A percentile compares a stretch with the other conserved stretches of the same genome.
Evolutionary conservation across 2,888 invertebrate genomes (phyloP).

Genomic region (Antheraea yamamai): DNA sequence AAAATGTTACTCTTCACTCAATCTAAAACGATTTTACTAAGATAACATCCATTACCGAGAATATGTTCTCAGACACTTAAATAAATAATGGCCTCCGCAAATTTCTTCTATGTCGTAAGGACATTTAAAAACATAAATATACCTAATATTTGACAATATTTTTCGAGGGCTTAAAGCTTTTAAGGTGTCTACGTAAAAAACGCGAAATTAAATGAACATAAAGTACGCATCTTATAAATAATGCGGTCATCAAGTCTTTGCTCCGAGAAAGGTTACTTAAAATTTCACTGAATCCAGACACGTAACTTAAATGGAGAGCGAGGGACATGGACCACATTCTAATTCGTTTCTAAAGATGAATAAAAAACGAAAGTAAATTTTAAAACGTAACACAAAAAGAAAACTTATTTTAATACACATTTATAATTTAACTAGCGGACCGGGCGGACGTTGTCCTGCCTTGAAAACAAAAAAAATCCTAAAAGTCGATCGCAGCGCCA

Average conservation of each 20-base stretch:
- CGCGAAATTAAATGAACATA: conserved; percentile 51
- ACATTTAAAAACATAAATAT: conserved; percentile 16
- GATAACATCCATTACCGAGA: conserved; percentile 10
- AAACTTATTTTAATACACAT: background rate
- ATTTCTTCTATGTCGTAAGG: background rate
- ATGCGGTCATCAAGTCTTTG: conserved; percentile 49
- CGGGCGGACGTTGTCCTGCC: too few species aligned
- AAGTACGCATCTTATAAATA: conserved; percentile 54
- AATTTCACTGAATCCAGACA: conserved; percentile 39
- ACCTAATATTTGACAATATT: conserved; percentile 32
- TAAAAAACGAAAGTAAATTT: background rate
- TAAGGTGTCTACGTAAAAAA: conserved; percentile 34
- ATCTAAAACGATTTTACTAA: background rate
- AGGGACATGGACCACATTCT: background rate
- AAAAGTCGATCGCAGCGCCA: too few species aligned
- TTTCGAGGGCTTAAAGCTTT: conserved; percentile 32
- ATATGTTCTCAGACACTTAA: background rate
- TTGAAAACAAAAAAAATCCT: too few species aligned
- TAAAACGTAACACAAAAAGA: too few species aligned
- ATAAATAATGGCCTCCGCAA: background rate
- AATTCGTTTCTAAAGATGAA: background rate
- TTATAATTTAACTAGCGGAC: too few species aligned
- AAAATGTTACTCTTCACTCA: conserved; percentile 6
- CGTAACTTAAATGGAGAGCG: conserved; percentile 27
- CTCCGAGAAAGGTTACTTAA: conserved; percentile 44